A percentile compares a stretch with the other conserved stretches of the same genome.
phyloP scores from a whole-genome alignment of 2,888 invertebrate genomes.

The Dasysyrphus albostriatus region DNA sequence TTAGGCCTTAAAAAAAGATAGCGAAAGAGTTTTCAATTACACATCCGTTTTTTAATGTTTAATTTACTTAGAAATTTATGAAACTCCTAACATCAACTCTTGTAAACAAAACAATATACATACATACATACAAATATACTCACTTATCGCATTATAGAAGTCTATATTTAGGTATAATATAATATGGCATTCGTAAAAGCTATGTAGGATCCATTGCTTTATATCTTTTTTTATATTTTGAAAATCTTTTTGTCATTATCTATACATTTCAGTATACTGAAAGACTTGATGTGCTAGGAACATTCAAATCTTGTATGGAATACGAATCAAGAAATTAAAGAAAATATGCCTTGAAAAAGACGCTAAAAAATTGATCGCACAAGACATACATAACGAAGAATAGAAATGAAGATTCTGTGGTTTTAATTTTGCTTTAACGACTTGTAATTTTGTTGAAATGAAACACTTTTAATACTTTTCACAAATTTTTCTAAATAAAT shows the following conservation, averaged over 20 bases:
- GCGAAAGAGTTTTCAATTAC: too few relatives aligned
- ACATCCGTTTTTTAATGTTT: too few relatives aligned
- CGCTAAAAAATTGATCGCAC: neutral
- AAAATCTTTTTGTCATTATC: neutral
- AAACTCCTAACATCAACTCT: too few relatives aligned
- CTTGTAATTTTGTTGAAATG: neutral
- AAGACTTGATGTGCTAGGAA: conserved; percentile 95
- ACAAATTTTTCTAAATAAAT: neutral
- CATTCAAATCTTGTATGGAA: conserved; percentile 94
- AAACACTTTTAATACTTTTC: neutral
- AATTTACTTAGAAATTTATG: too few relatives aligned
- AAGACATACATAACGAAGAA: neutral
- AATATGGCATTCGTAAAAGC: neutral
- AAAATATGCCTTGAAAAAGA: neutral
- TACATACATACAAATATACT: too few relatives aligned
- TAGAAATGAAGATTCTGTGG: neutral
- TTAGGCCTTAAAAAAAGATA: too few relatives aligned
- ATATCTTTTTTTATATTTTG: neutral
- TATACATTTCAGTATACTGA: conserved; percentile 90
- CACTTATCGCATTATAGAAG: too few relatives aligned
- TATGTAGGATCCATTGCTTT: conserved; percentile 11
- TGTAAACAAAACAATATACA: too few relatives aligned
- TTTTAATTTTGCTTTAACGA: neutral
- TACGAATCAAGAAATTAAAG: conserved; percentile 86
- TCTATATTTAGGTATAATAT: too few relatives aligned